A percentile compares a stretch with the other conserved stretches of the same genome.
Evolutionary conservation across 2,797 vertebrate species (phyloP).

Genomic region (Tauraco hartlaubi): DNA sequence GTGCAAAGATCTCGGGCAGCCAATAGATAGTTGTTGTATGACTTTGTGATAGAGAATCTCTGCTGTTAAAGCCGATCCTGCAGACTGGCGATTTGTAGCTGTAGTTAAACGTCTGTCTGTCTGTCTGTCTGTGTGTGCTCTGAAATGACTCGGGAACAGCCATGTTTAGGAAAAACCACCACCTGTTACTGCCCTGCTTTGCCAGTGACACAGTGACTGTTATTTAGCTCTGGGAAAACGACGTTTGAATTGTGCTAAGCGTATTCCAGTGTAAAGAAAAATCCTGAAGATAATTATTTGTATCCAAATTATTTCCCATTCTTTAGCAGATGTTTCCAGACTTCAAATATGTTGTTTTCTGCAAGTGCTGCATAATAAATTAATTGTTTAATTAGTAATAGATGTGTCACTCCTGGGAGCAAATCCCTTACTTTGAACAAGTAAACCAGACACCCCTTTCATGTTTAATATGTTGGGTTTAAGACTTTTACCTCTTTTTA

Average conservation of each 20-base stretch:
- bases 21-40: background rate
- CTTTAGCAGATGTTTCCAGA: conserved; percentile 73
- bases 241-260: conserved; percentile 36
- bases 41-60: background rate
- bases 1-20: background rate
- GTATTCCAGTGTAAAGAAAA: conserved; percentile 62
- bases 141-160: background rate
- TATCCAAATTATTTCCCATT: conserved; percentile 76
- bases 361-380: conserved; percentile 74
- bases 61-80: rapidly evolving
- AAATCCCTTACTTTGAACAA: conserved; percentile 72
- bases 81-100: background rate
- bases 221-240: background rate
- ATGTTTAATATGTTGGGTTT: conserved; percentile 77
- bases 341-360: conserved; percentile 76
- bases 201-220: background rate
- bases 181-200: background rate
- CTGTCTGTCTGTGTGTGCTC: background rate
- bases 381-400: conserved; percentile 78
- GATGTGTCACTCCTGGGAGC: conserved; percentile 70
- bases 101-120: background rate
- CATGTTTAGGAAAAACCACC: background rate
- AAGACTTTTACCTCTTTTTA: conserved; percentile 78
- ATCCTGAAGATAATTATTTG: conserved; percentile 68
- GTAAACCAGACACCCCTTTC: conserved; percentile 70